These are phyloP conservation scores for Eupithecia pulchellata DNA, from an alignment of 2,888 invertebrate species.

Conservation along the genomic window DNA sequence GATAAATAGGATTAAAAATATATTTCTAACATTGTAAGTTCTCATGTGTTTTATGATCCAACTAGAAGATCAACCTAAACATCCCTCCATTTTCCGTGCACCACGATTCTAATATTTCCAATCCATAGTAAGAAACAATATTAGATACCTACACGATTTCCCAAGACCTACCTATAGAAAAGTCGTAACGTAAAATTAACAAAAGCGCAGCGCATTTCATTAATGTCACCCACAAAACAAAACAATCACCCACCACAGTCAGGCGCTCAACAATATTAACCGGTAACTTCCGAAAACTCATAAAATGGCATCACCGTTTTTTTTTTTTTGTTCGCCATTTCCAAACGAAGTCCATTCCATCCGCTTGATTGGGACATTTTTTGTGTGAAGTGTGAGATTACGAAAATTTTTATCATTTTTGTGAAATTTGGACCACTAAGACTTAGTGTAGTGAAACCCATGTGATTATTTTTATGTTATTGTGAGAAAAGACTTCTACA, in stretches of 20 bases:
- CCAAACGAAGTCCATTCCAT: constrained; percentile 64
- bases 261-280: constrained; percentile 29
- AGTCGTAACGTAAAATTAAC: too few species aligned
- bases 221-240: too few species aligned
- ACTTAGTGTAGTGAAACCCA: constrained; percentile 81
- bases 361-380: constrained; percentile 68
- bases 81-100: too few species aligned
- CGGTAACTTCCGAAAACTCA: constrained; percentile 44
- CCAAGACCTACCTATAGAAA: too few species aligned
- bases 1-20: neutral
- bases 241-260: too few species aligned
- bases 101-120: too few species aligned
- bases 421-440: constrained; percentile 46
- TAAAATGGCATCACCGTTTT: constrained; percentile 57
- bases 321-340: constrained; percentile 67
- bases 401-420: constrained; percentile 63
- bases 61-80: too few species aligned
- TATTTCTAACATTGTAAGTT: too few species aligned
- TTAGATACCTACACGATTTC: too few species aligned
- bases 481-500: constrained; percentile 76
- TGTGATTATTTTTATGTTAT: constrained; percentile 79
- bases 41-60: too few species aligned
- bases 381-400: constrained; percentile 66
- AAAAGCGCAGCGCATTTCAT: neutral
- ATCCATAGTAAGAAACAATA: too few species aligned